These are phyloP conservation scores for Zelleria hepariella DNA, from an alignment of 2,888 invertebrate genomes.

Conservation along the genomic window DNA sequence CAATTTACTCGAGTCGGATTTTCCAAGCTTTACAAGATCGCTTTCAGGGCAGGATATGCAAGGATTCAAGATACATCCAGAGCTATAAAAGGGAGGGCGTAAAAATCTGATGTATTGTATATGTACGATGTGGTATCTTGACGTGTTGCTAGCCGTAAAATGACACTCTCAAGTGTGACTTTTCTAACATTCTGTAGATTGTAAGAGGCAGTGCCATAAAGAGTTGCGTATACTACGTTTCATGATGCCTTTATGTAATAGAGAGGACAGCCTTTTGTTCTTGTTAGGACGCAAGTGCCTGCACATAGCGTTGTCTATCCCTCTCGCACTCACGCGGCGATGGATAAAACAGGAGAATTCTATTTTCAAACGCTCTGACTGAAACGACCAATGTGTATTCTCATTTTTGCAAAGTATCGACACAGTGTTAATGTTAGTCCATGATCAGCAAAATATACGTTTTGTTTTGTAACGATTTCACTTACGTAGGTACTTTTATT, in stretches of 20 bases:
- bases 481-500: too few species aligned
- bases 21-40: constrained; percentile 52
- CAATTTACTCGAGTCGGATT: constrained; percentile 72
- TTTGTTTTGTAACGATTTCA: too few species aligned
- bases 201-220: background rate
- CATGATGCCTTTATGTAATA: constrained; percentile 50
- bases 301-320: constrained; percentile 16
- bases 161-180: too few species aligned
- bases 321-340: constrained; percentile 28
- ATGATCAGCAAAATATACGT: background rate
- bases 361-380: background rate
- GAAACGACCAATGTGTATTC: background rate
- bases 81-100: too few species aligned
- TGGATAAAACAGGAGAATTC: constrained; percentile 2
- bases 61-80: background rate
- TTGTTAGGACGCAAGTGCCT: constrained; percentile 43
- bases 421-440: too few species aligned
- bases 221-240: constrained; percentile 26
- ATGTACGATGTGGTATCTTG: background rate
- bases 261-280: constrained; percentile 61
- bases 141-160: too few species aligned
- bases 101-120: too few species aligned
- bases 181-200: too few species aligned
- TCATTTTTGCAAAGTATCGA: background rate
- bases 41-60: constrained; percentile 5